These are phyloP conservation scores for Stramonita haemastoma DNA, from an alignment of 2,888 invertebrate genomes.

Conservation along the genomic window DNA sequence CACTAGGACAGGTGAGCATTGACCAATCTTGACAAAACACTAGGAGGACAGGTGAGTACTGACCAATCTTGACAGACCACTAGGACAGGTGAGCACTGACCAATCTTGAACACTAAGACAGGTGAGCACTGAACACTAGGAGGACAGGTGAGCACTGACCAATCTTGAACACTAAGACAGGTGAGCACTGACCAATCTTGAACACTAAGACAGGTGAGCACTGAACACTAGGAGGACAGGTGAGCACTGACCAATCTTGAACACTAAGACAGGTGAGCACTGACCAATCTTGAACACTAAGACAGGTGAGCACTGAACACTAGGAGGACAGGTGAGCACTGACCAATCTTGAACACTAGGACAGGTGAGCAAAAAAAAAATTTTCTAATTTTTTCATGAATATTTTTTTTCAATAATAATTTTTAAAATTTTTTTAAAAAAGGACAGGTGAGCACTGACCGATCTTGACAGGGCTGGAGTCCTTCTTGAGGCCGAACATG, in stretches of 20 bases:
- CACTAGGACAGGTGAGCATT: too few relatives aligned
- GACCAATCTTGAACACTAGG: conserved; percentile 72
- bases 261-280: conserved; percentile 34
- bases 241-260: conserved; percentile 70
- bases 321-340: conserved; percentile 41
- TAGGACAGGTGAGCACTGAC: too few relatives aligned
- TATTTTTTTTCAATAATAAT: too few relatives aligned
- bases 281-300: conserved; percentile 69
- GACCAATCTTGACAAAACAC: too few relatives aligned
- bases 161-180: conserved; percentile 63
- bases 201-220: conserved; percentile 44
- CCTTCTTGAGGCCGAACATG: conserved; percentile 71
- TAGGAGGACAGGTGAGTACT: too few relatives aligned
- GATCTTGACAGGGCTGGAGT: conserved; percentile 67
- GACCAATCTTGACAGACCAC: too few relatives aligned
- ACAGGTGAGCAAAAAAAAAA: background rate
- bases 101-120: too few relatives aligned
- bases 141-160: conserved; percentile 58
- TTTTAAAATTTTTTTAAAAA: too few relatives aligned
- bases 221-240: conserved; percentile 55
- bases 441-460: conserved; percentile 58
- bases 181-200: conserved; percentile 68
- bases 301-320: conserved; percentile 52
- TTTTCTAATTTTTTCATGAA: too few relatives aligned
- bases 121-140: too few relatives aligned